These are phyloP conservation scores for Lasioglossum albipes DNA, from an alignment of 1,140 invertebrate species.

Conservation along the genomic window DNA sequence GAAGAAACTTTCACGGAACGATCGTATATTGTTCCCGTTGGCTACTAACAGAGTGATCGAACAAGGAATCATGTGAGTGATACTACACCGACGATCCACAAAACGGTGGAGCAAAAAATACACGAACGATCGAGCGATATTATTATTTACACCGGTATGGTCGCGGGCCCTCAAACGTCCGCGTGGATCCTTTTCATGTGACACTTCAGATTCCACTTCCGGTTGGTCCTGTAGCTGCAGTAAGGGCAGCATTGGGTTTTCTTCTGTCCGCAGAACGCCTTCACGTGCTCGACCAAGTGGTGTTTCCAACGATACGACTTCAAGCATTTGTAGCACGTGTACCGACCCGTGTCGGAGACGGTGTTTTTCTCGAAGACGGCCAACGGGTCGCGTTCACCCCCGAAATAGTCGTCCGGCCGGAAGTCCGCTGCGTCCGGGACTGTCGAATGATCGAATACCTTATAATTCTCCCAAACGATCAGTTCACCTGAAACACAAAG, in stretches of 20 bases:
- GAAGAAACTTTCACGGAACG: neutral
- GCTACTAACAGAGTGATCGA: too few relatives aligned
- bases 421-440: neutral
- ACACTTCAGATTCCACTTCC: constrained; percentile 77
- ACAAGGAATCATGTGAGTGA: too few relatives aligned
- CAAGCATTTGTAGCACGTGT: constrained; percentile 73
- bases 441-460: constrained; percentile 43
- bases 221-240: constrained; percentile 77
- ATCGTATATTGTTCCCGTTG: neutral
- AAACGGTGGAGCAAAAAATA: too few relatives aligned
- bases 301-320: constrained; percentile 76
- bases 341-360: constrained; percentile 38
- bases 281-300: constrained; percentile 78
- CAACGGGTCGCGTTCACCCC: neutral
- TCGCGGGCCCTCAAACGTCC: neutral
- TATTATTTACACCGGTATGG: too few relatives aligned
- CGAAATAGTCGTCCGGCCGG: constrained; percentile 8
- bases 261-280: constrained; percentile 77
- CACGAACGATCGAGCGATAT: neutral
- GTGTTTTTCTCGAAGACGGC: constrained; percentile 11
- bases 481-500: constrained; percentile 69
- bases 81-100: too few relatives aligned
- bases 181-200: constrained; percentile 75
- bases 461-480: constrained; percentile 64
- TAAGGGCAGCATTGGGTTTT: constrained; percentile 78